Base-by-base conservation (phyloP, 35 echinoderm and acorn worm species). In the Patiria miniata region DNA sequence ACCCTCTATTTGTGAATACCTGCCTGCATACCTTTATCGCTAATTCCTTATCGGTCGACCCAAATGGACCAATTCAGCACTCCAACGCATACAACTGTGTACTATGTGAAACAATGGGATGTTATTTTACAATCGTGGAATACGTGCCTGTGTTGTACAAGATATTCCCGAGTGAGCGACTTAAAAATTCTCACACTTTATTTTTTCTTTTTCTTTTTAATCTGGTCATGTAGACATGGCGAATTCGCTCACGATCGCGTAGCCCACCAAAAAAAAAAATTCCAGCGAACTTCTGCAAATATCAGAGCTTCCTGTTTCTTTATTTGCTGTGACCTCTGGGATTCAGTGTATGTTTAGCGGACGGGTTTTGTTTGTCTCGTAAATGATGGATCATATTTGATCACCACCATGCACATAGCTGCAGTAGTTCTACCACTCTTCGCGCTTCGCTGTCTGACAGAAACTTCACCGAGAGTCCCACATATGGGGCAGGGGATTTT, bases 361-460 rank as follows among this genome's bases (percentile, higher is more conserved):
- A 73, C 65, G 29, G 65, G 65, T 73, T 47, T 73, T 73, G 65
- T 73, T 73, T 73, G 65, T 73, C 65, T 73, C 65, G 29, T 73
- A 73, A 73, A 73, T 73, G 65, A 73, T 73, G 65, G 65, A 73
- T 73, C 29, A 73, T 73, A 34, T 73, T 47, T 73, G 26, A 30
- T 30, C 3, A 73, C 29, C 65, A 28, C 65, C 23, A 26, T 73
- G 65, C 65, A 73, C 26, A 60, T 60, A 60, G 19, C 57, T 60
- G 19, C 57, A 26, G 26, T 30, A 26, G 65, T 73, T 14, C 7
- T 23, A 22, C 19, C 65, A 73, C 65, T 73, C 19, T 26, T 73
- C 65, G 12, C 42, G 42, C 42, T 4, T 47, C 42, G 42, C 42
- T 47, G 42, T 73, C 18, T 73, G 14, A 8, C 65, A 73, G 65